Base-by-base conservation (phyloP, 2,888 invertebrate species). In the Tribolium freemani region DNA sequence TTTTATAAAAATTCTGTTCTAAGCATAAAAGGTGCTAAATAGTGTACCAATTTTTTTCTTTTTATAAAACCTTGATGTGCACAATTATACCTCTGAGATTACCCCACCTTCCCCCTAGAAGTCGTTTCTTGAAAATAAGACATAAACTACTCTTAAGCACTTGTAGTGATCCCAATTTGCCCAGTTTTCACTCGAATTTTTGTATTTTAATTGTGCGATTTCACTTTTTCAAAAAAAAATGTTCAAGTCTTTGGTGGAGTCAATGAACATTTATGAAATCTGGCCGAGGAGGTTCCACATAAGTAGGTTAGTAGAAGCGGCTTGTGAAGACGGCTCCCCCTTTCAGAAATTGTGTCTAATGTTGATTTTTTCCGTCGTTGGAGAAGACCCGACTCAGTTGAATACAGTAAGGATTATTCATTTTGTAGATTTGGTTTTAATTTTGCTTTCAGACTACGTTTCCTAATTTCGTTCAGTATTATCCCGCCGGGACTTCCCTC, bases 361-460 rank as follows among this genome's bases (percentile, higher is more conserved):
- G 75, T 73, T 90, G 1, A 79, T 93, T 50, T 92, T 92, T 79
- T 78, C 92, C 30, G 82, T 90, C 0, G 87, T 88, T 13, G 93
- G 93, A 2, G 88, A 88, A 54, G 89, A 89, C 83, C 84, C 86
- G 5, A 84, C 85, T 2, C 90, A 91, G 80, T 82, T 91, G 16
- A 92, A 93, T 81, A 85, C 86, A 74, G 91, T 91, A 78, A 81
- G 82, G 66, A 48, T 38, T 8, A 45, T 30, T 45, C 20, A 26
- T 70, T 63, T 45, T 30, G 26, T 16, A 53, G 9, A n/a, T 53
- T 20, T 53, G 45, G 8, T 45, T 68, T 60, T 21, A 10, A 56
- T 38, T 26, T 21, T 26, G 10, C 13, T 84, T 84, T 67, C 75
- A 86, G 86, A 82, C 77, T 20, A 75, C 81, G 50, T 77, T 86